Evolutionary conservation across 2,797 vertebrate species (phyloP), one percentile per base, ranked within the genome.

Genomic region (Mus spretus): DNA sequence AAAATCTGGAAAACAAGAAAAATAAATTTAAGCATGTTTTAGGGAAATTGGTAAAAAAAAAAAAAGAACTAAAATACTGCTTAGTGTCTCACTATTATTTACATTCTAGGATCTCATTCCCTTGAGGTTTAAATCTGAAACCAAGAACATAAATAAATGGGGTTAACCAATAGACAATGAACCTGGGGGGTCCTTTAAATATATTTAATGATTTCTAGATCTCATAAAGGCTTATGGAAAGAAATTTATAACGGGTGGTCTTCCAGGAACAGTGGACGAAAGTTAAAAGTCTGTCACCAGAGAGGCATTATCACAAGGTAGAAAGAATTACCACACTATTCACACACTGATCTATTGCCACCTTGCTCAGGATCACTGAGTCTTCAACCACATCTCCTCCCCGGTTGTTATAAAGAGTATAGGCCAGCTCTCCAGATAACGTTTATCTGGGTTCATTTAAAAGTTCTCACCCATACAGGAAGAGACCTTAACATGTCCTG

Each of bases 1-100:
- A 97, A 98, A 98, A 97, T 96, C 88, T 96, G 75, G 40, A 67
- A 89, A 97, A 94, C 31, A 96, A 97, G 53, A 50, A 95, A 20
- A 96, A 19, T 91, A 88, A 89, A 97, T 96, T 95, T 94, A 94
- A 95, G 15, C 74, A 75, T 97, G 83, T 95, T 97, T 91, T 81
- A 93, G n/a, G 75, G 89, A 86, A 90, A 96, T 14, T 50, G 26
- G n/a, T 44, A 44, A 44, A 44, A 44, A 44, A 44, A 44, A 44
- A 91, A 89, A 88, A 94, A 74, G 95, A 59, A 6, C 53, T 47
- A 85, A 75, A 9, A 82, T 85, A 55, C 81, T 34, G 19, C 34
- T 96, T 59, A 37, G 24, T 40, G 63, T 28, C 65, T 82, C 12
- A 5, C 80, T 88, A 3, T 34, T 24, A 83, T 37, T 37, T 80